Evolutionary conservation across 2,888 invertebrate genomes (phyloP).

Genomic region (Amphipoea oculea): DNA sequence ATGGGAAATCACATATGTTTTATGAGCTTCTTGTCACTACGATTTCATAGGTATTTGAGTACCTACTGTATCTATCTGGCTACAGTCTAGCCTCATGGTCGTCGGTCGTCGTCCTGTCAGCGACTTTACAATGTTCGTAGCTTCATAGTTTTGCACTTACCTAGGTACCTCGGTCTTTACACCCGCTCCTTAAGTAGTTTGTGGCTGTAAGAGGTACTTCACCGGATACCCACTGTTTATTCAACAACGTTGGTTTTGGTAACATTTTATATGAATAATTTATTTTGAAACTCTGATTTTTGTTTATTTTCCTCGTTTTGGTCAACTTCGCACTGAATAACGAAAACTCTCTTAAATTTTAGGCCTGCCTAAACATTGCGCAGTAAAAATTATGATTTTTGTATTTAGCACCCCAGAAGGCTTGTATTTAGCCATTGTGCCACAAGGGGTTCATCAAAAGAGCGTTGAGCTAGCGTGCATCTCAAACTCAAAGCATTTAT

Average conservation of each 20-base stretch:
- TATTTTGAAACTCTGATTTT: not conserved
- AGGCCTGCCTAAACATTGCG: not conserved
- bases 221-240: slow-evolving; percentile 1
- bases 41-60: not conserved
- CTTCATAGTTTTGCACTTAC: not conserved
- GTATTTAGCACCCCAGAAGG: not conserved
- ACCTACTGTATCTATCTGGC: not conserved
- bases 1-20: not conserved
- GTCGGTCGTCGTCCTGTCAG: slow-evolving; percentile 14
- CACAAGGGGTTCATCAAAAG: not conserved
- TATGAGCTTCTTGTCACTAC: not conserved
- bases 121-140: slow-evolving; percentile 9
- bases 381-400: not conserved
- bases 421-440: not conserved
- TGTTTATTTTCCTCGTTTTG: slow-evolving; percentile 7
- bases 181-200: not conserved
- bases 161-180: slow-evolving; percentile 6
- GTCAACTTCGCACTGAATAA: not conserved
- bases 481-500: too few species aligned
- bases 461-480: not conserved
- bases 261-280: not conserved
- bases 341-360: slow-evolving; percentile 6
- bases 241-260: slow-evolving; percentile 1
- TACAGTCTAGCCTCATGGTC: not conserved
- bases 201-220: slow-evolving; percentile 1